phyloP scores from a whole-genome alignment of 2,888 invertebrate species.

The Anthophora plumipes region DNA sequence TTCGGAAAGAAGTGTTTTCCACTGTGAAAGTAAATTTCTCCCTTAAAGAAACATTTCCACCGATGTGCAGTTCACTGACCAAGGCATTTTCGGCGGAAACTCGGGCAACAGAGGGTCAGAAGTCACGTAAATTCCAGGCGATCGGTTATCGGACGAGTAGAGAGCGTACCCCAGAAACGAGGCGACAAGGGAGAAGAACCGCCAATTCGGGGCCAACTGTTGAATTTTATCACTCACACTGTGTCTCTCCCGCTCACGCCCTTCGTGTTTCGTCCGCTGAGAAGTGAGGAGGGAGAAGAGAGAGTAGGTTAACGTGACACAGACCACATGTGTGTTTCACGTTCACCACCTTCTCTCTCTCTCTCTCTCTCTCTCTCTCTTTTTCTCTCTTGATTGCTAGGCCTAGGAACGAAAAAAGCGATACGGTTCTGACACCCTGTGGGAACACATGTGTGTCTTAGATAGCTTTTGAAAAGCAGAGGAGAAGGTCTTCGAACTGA shows the following conservation, averaged over 20 bases:
- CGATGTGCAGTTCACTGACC: constrained; percentile 11
- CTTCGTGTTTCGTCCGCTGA: constrained; percentile 50
- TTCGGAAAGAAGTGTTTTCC: too few relatives aligned
- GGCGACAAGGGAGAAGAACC: constrained; percentile 62
- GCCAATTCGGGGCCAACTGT: constrained; percentile 81
- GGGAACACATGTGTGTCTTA: constrained; percentile 73
- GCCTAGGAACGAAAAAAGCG: constrained; percentile 66
- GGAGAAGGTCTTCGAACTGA: constrained; percentile 65
- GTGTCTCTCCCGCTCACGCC: constrained; percentile 39
- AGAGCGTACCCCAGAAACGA: constrained; percentile 28
- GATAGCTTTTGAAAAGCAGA: constrained; percentile 56
- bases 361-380: not conserved
- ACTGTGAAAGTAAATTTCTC: too few relatives aligned
- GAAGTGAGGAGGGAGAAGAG: constrained; percentile 20
- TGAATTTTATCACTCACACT: constrained; percentile 80
- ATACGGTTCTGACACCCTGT: constrained; percentile 73
- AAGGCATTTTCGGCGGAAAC: not conserved
- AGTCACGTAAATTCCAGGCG: constrained; percentile 65
- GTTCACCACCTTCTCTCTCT: constrained; percentile 63
- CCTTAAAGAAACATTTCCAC: not conserved
- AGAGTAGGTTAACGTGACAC: constrained; percentile 64
- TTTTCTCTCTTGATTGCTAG: constrained; percentile 19
- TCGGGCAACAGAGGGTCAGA: constrained; percentile 40
- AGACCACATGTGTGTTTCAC: constrained; percentile 72
- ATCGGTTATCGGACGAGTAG: constrained; percentile 67